Evolutionary conservation across 2,113 vertebrate genomes (phyloP), one percentile per base, ranked within the genome.

Genomic region (Trematocara marginatum): DNA sequence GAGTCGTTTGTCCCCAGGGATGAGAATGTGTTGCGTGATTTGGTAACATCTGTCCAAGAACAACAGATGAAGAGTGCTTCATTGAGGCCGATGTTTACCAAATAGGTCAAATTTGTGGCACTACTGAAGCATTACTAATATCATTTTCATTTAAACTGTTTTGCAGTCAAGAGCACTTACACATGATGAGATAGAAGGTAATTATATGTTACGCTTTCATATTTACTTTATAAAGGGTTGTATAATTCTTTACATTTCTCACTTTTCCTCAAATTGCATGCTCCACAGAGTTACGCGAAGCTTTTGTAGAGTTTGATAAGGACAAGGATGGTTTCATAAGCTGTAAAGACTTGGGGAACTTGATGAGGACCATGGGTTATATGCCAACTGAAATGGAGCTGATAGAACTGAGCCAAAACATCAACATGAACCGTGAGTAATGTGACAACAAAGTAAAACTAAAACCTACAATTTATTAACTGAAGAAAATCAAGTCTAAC

Each of bases 351-450:
- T 94, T 99, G 96, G 98, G 98, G 18, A 98, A 99, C 93, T 97
- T 98, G 92, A 99, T 99, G 98, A 96, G 98, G 42, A 99, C 98
- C 7, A 99, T 99, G 98, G 98, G 98, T 81, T 99, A 98, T 95
- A 99, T 99, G 98, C 98, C 98, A n/a, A 99, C 98, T 0, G 98
- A 99, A 93, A 99, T 99, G 98, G 98, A 99, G 90, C 97, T 99
- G 56, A 97, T 99, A 5, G 97, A 99, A 87, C 96, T 99, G 11
- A 97, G 98, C 80, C 98, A 99, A 93, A 98, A 98, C 93, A 99
- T 99, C 96, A 99, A 98, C 96, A 99, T 99, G 98, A 99, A 99
- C 90, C 0, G 98, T 99, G 94, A 98, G 98, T 91, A 23, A 18
- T 18, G 45, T 51, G 45, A 51, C 26, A 31, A 11, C 45, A 76